Base-by-base conservation (phyloP, 2,888 invertebrate genomes). In the Drosophila mimica region DNA sequence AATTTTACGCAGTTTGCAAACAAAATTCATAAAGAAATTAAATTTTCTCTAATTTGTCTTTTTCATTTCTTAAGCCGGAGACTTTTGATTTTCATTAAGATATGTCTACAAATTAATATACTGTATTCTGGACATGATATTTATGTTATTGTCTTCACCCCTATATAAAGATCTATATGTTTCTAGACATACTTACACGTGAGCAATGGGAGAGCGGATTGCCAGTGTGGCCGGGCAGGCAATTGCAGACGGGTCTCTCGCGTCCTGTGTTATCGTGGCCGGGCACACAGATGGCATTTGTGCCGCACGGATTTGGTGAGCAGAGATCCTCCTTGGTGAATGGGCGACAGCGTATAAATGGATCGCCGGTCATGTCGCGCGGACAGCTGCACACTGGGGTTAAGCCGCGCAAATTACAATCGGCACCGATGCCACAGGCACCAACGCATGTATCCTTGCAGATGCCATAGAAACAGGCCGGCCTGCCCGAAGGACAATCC, bases 311-410 rank as follows among this genome's bases (percentile, higher is more conserved):
- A 93, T 97, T 97, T 0, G 97, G 97, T 79, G 95, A 95, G 91
- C 97, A 97, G 5, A 97, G 94, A 90, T 98, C 97, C 91, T 95
- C 97, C 88, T 96, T 96, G 92, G 96, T 96, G 90, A 97, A 97
- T 78, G 96, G 96, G 83, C 97, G 95, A 93, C 97, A 97, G 91
- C 94, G 94, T 3, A 95, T 94, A 93, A 97, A 97, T 5, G 97
- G 97, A 94, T 97, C 96, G 2, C 97, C 97, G 31, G 97, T 97
- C 96, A 96, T 97, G 89, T 97, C 96, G 90, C 95, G 95, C 0
- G 97, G 97, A 92, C 97, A 98, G 66, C 96, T 97, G 93, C 97
- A 98, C 20, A 97, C 95, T 0, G 97, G 97, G 7, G 97, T 97
- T 60, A 96, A 94, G 5, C 96, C 97, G 52, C 96, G 94, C 48